Evolutionary conservation across 2,113 vertebrate species (phyloP).

Genomic region (Jaculus jaculus): DNA sequence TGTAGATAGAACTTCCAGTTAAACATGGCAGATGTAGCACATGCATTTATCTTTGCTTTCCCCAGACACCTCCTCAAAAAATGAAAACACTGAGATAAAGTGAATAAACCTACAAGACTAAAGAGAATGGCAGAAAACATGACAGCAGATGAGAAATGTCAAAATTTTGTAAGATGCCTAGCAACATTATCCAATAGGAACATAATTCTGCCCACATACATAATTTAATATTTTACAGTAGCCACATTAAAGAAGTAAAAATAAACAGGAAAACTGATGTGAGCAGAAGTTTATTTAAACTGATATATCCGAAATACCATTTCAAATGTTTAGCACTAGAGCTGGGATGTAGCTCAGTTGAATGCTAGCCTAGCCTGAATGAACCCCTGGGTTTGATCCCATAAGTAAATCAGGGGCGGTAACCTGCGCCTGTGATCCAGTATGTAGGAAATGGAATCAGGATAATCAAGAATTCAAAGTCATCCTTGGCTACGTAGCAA

Average conservation of each 20-base stretch:
- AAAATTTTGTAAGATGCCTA: background rate
- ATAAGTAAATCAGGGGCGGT: too few relatives aligned
- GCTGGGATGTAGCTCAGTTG: too few relatives aligned
- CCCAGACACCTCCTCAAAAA: background rate
- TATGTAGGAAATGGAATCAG: too few relatives aligned
- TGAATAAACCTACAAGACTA: background rate
- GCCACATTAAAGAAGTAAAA: background rate
- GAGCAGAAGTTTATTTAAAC: background rate
- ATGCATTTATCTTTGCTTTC: conserved; percentile 18
- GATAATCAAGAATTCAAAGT: too few relatives aligned
- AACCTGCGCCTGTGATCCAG: too few relatives aligned
- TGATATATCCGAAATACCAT: background rate
- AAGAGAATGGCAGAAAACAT: conserved; percentile 11
- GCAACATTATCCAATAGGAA: background rate
- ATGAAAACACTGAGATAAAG: conserved; percentile 13
- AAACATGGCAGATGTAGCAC: background rate
- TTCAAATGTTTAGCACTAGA: background rate
- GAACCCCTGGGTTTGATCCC: too few relatives aligned
- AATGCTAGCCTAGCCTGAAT: too few relatives aligned
- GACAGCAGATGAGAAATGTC: background rate
- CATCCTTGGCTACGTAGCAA: too few relatives aligned
- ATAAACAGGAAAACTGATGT: background rate
- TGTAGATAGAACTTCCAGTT: background rate
- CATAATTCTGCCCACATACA: background rate
- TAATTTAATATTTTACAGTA: background rate